These are phyloP conservation scores for Manis pentadactyla DNA, from an alignment of 2,797 vertebrate species.

Conservation along the genomic window DNA sequence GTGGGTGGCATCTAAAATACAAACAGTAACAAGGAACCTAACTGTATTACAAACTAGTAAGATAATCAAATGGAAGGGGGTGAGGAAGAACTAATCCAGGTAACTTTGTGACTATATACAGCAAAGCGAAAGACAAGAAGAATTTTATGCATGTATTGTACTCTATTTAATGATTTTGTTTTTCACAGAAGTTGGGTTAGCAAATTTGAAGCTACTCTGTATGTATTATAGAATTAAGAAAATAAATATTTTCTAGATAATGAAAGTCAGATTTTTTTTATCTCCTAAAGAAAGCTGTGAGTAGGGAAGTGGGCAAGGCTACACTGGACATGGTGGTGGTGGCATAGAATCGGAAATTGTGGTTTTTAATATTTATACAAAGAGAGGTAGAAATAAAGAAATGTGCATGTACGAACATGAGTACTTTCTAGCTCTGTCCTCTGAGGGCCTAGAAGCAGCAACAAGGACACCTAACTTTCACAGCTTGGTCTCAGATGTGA, in stretches of 20 bases:
- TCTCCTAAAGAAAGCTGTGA: not conserved
- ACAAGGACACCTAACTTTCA: not conserved
- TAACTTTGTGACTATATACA: not conserved
- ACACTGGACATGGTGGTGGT: not conserved
- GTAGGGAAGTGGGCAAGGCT: not conserved
- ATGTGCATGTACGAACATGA: not conserved
- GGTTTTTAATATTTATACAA: not conserved
- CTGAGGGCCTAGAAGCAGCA: not conserved
- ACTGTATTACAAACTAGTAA: not conserved
- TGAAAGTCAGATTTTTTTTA: not conserved
- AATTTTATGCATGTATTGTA: not conserved
- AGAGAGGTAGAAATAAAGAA: not conserved
- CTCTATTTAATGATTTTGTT: not conserved
- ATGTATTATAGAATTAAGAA: not conserved
- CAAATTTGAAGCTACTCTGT: not conserved
- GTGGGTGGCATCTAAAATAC: not conserved
- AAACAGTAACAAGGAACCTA: not conserved
- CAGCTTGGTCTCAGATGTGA: not conserved
- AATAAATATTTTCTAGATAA: not conserved
- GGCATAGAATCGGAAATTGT: not conserved
- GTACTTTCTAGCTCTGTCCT: not conserved
- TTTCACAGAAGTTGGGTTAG: not conserved
- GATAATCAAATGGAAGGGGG: not conserved
- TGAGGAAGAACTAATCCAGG: not conserved
- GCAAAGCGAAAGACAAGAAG: not conserved